phyloP scores from a whole-genome alignment of 2,797 vertebrate species.

The Rhabdophis nuchalis region DNA sequence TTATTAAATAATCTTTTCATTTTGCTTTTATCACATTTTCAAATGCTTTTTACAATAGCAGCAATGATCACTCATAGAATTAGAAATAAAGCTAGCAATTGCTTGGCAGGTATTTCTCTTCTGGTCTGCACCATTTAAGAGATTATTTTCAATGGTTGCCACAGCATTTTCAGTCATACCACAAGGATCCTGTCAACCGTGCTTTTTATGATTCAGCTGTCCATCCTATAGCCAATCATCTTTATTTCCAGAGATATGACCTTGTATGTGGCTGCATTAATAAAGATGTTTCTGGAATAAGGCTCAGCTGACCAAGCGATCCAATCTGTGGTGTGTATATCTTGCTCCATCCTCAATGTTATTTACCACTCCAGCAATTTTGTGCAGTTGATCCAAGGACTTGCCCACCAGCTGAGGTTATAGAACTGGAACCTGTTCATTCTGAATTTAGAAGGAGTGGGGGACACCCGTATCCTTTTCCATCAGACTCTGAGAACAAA shows the following conservation, averaged over 20 bases:
- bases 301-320: conserved; percentile 32
- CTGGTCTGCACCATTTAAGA: background rate
- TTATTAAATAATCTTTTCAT: background rate
- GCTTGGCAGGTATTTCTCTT: background rate
- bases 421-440: conserved; percentile 29
- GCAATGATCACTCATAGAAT: background rate
- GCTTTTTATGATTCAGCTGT: conserved; percentile 13
- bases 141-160: background rate
- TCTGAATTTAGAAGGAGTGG: background rate
- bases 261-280: conserved; percentile 24
- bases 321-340: conserved; percentile 13
- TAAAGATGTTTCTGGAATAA: conserved; percentile 19
- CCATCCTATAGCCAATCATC: conserved; percentile 1
- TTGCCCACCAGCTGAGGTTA: conserved; percentile 26
- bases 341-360: conserved; percentile 19
- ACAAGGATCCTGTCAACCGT: background rate
- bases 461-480: background rate
- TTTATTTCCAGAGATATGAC: conserved; percentile 23
- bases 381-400: conserved; percentile 26
- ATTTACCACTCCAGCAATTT: conserved; percentile 36
- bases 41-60: background rate
- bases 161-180: background rate
- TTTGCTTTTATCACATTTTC: background rate
- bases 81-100: background rate
- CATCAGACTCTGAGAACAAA: conserved; percentile 6